A percentile compares a stretch with the other conserved stretches of the same genome.
phyloP scores from a whole-genome alignment of 2,113 vertebrate genomes.

The Pyrgilauda ruficollis region DNA sequence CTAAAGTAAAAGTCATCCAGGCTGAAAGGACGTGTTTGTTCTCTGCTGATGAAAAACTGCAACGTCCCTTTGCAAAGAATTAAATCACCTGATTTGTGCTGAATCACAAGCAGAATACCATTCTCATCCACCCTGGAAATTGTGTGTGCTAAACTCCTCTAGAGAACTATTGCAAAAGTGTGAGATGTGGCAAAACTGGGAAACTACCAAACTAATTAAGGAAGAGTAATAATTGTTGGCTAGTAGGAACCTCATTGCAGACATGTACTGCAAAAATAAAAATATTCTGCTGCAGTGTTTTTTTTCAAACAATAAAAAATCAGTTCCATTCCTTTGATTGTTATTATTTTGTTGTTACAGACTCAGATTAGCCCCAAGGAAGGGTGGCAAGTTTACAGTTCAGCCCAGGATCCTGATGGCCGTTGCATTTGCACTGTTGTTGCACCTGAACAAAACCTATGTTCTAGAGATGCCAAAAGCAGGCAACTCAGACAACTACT shows the following conservation, averaged over 20 bases:
- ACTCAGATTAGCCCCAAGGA: conserved; percentile 93
- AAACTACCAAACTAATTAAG: not conserved
- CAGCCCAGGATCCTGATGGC: conserved; percentile 94
- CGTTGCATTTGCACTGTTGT: conserved; percentile 98
- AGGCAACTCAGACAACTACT: conserved; percentile 93
- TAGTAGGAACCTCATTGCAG: not conserved
- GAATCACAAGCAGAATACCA: not conserved
- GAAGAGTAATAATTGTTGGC: not conserved
- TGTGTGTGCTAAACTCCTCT: not conserved
- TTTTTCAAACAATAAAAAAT: not conserved
- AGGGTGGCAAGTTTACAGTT: conserved; percentile 99
- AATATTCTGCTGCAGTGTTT: not conserved
- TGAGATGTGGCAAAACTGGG: not conserved
- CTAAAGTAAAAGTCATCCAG: conserved; percentile 10
- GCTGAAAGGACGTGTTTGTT: conserved; percentile 4
- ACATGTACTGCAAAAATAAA: not conserved
- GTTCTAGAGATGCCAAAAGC: conserved; percentile 96
- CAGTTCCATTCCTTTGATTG: not conserved
- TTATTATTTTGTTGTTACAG: conserved; percentile 68
- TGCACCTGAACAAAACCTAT: conserved; percentile 95
- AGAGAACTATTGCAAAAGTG: not conserved
- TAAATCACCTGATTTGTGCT: not conserved
- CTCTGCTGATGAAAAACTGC: not conserved
- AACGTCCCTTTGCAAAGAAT: not conserved
- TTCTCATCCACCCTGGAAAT: not conserved